Evolutionary conservation across 2,797 vertebrate species (phyloP).

Genomic region (Melanotaenia trifasciata): DNA sequence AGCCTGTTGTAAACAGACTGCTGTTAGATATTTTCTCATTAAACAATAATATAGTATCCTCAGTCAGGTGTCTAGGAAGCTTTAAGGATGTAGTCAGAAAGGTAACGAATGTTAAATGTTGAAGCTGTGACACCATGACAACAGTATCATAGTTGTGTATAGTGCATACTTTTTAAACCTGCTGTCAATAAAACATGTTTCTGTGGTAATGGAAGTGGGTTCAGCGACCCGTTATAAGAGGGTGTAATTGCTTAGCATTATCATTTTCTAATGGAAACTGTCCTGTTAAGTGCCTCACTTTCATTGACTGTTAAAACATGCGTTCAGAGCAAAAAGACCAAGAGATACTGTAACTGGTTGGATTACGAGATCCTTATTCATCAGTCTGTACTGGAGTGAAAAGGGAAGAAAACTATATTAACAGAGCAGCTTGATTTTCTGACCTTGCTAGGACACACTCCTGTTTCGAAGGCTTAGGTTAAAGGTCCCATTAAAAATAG

Average conservation of each 20-base stretch:
- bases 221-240: neutral
- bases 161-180: neutral
- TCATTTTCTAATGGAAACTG: neutral
- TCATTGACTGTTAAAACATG: neutral
- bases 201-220: neutral
- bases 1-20: neutral
- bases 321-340: neutral
- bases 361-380: neutral
- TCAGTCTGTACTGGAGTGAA: neutral
- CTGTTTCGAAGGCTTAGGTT: slow-evolving; percentile 11
- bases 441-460: neutral
- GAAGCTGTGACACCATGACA: neutral
- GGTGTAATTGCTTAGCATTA: neutral
- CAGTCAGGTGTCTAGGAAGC: neutral
- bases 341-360: neutral
- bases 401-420: neutral
- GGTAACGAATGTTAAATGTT: neutral
- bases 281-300: neutral
- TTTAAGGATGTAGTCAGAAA: neutral
- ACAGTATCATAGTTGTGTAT: neutral
- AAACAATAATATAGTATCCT: neutral
- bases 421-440: neutral
- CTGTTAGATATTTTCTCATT: too few species aligned
- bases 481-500: slow-evolving; percentile 16
- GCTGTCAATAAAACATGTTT: neutral